These are phyloP conservation scores for Ctena decussata DNA, from an alignment of 2,888 invertebrate genomes.

Conservation along the genomic window DNA sequence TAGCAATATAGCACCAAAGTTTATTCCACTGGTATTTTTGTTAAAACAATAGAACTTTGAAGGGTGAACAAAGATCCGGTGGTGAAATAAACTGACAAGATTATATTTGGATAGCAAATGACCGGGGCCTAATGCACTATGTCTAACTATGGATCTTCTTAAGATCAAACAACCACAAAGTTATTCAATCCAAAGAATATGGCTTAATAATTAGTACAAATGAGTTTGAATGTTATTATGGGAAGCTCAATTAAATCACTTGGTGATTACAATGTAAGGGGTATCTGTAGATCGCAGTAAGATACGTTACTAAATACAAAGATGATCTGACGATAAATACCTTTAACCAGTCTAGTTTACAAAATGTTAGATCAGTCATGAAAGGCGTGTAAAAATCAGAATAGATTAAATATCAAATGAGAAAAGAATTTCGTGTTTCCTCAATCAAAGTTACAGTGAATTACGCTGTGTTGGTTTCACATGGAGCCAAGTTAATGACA, in stretches of 20 bases:
- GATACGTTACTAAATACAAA: neutral
- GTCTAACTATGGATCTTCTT: neutral
- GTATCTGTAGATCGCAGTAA: neutral
- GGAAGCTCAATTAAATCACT: neutral
- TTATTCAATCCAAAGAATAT: conserved; percentile 8
- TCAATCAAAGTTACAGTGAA: too few relatives aligned
- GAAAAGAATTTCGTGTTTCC: too few relatives aligned
- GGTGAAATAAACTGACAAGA: neutral
- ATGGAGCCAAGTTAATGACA: too few relatives aligned
- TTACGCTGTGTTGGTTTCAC: too few relatives aligned
- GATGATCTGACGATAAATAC: neutral
- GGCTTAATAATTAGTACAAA: conserved; percentile 9
- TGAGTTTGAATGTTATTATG: neutral
- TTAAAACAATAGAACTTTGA: neutral
- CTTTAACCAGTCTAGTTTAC: neutral
- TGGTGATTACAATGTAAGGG: neutral
- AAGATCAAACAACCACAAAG: neutral
- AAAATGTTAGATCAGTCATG: neutral
- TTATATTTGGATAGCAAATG: neutral
- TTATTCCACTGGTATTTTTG: neutral
- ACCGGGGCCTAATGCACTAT: conserved; percentile 1
- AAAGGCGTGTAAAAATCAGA: neutral
- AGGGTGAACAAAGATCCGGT: neutral
- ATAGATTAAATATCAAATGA: neutral
- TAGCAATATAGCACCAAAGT: neutral